Evolutionary conservation across 1,140 invertebrate species (phyloP).

Genomic region (Orussus abietinus): DNA sequence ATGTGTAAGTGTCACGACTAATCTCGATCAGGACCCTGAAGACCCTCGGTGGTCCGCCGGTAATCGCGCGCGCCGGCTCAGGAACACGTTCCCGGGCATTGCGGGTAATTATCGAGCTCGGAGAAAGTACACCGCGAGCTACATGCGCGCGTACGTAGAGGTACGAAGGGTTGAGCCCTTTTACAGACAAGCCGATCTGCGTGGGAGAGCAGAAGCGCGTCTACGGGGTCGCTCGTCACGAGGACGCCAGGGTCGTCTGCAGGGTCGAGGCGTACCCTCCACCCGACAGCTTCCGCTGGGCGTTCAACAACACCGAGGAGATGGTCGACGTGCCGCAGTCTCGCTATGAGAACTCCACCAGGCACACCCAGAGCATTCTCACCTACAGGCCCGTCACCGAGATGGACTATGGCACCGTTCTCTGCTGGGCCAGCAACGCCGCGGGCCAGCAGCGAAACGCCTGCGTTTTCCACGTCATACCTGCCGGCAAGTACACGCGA

Average conservation of each 20-base stretch:
- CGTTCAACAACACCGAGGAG: conserved; percentile 84
- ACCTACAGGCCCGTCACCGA: conserved; percentile 77
- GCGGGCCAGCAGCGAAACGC: conserved; percentile 65
- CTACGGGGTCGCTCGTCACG: conserved; percentile 80
- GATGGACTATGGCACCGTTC: conserved; percentile 67
- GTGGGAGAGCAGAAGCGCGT: conserved; percentile 71
- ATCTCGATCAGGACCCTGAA: conserved; percentile 10
- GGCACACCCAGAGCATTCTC: conserved; percentile 65
- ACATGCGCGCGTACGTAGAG: too few species aligned
- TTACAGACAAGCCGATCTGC: conserved; percentile 82
- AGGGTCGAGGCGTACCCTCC: conserved; percentile 83
- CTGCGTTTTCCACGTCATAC: conserved; percentile 68
- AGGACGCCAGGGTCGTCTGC: conserved; percentile 75
- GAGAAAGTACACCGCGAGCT: too few species aligned
- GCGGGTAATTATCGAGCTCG: too few species aligned
- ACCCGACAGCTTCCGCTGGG: conserved; percentile 81
- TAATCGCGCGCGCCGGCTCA: too few species aligned
- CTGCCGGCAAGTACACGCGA: conserved; percentile 55
- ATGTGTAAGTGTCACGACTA: conserved; percentile 75
- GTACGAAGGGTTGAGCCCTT: conserved; percentile 9
- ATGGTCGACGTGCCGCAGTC: conserved; percentile 69
- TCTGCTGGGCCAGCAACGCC: conserved; percentile 65
- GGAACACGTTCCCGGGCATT: too few species aligned
- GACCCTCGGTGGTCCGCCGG: too few species aligned
- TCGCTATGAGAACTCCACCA: conserved; percentile 58